Evolutionary conservation across 1,140 invertebrate genomes (phyloP), one percentile per base, ranked within the genome.

Genomic region (Artemia franciscana): DNA sequence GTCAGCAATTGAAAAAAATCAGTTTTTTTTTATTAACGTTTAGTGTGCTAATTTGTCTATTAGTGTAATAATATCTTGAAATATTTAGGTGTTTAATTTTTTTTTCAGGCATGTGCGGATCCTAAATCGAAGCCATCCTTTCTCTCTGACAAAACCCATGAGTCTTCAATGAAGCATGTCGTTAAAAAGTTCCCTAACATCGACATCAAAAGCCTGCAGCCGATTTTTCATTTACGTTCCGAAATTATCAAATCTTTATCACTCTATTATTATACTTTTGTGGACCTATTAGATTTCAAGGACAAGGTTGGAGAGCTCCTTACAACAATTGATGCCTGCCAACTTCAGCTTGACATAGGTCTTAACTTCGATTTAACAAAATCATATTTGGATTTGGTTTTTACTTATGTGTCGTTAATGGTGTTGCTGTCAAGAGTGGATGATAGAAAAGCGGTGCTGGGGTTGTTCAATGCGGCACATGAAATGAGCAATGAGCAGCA

Each of bases 241-340:
- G 95, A 98, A 70, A 93, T 99, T 18, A 90, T 94, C 61, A 98
- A 98, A 71, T 91, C 91, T 2, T 74, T 98, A 0, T 94, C 91
- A 0, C 75, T 98, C 0, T 99, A 98, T 73, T 99, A 99, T 71
- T 95, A 96, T 69, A 98, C 96, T 1, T 98, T 99, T 79, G 95
- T 97, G n/a, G 95, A 99, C 78, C 77, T 99, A 39, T 74, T 99
- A 12, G 94, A 98, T 72, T 93, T 98, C 67, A 97, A 97, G 74
- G 95, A 98, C 71, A 92, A 97, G 80, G 91, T 98, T 3, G 90
- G 87, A 68, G 92, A 98, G 72, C 75, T 98, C 51, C 75, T 99
- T 3, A 98, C 93, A 5, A 91, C 86, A n/a, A 95, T 98, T 82
- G 92, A 98, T 79, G 88, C 91, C 9, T 93, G 88, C 71, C 91